Evolutionary conservation across 2,888 invertebrate species (phyloP).

Genomic region (Eupithecia subumbrata): DNA sequence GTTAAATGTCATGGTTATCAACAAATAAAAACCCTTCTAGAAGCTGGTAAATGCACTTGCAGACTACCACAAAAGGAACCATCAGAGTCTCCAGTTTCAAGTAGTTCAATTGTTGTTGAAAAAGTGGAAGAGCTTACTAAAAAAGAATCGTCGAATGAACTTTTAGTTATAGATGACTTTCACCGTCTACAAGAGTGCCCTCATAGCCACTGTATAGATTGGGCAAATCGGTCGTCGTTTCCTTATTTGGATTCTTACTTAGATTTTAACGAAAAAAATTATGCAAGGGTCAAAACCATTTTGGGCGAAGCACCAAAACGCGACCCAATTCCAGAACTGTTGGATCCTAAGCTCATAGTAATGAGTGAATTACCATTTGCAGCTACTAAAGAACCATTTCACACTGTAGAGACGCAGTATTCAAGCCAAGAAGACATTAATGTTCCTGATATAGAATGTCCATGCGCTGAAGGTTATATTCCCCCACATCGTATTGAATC

Average conservation of each 20-base stretch:
- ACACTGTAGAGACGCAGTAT: constrained; percentile 67
- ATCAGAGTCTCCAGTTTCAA: constrained; percentile 16
- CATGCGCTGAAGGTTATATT: constrained; percentile 52
- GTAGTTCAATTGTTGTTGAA: constrained; percentile 26
- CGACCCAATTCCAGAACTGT: constrained; percentile 46
- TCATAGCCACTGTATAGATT: constrained; percentile 55
- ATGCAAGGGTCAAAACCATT: constrained; percentile 60
- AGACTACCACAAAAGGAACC: constrained; percentile 24
- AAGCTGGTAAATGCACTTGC: constrained; percentile 68
- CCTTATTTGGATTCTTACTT: constrained; percentile 62
- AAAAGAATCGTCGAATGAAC: constrained; percentile 63
- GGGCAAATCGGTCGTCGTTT: constrained; percentile 55
- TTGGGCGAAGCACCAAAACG: constrained; percentile 47
- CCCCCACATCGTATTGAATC: constrained; percentile 29
- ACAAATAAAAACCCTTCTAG: constrained; percentile 64
- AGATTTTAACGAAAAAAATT: constrained; percentile 73
- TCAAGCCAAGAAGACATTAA: constrained; percentile 67
- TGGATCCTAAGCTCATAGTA: constrained; percentile 58
- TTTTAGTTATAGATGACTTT: constrained; percentile 60
- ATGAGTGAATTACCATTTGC: constrained; percentile 62
- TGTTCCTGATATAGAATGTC: constrained; percentile 51
- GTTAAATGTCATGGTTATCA: constrained; percentile 74
- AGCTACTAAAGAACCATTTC: constrained; percentile 60
- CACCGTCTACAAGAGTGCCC: constrained; percentile 61
- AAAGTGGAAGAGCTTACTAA: constrained; percentile 31